Evolutionary conservation across 2,113 vertebrate species (phyloP).

Genomic region (Tyrannus savana): DNA sequence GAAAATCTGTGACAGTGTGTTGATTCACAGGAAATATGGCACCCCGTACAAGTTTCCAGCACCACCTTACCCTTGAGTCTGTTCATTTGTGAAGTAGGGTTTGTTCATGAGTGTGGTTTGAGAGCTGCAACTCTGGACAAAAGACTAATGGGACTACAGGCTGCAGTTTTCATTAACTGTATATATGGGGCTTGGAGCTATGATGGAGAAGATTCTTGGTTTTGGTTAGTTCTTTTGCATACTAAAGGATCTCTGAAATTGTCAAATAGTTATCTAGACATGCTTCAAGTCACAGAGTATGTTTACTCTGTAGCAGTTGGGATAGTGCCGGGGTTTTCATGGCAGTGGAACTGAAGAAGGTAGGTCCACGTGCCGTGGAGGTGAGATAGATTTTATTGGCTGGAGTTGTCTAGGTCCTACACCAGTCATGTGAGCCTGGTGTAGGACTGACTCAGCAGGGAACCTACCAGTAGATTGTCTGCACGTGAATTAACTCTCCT

Average conservation of each 20-base stretch:
- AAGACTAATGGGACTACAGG: neutral
- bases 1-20: neutral
- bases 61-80: neutral
- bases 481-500: neutral
- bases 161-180: neutral
- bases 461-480: neutral
- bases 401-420: neutral
- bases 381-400: neutral
- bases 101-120: neutral
- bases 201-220: neutral
- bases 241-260: neutral
- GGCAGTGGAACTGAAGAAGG: neutral
- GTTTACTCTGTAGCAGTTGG: neutral
- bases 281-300: neutral
- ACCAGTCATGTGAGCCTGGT: neutral
- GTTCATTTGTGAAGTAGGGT: neutral
- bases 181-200: neutral
- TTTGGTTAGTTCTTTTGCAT: neutral
- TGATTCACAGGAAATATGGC: neutral
- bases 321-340: neutral
- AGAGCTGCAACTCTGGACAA: neutral
- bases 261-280: neutral
- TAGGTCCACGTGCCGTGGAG: neutral
- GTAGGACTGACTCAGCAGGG: neutral
- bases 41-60: rapidly evolving